Evolutionary conservation across 2,888 invertebrate genomes (phyloP).

Genomic region (Cryptus viduatorius): DNA sequence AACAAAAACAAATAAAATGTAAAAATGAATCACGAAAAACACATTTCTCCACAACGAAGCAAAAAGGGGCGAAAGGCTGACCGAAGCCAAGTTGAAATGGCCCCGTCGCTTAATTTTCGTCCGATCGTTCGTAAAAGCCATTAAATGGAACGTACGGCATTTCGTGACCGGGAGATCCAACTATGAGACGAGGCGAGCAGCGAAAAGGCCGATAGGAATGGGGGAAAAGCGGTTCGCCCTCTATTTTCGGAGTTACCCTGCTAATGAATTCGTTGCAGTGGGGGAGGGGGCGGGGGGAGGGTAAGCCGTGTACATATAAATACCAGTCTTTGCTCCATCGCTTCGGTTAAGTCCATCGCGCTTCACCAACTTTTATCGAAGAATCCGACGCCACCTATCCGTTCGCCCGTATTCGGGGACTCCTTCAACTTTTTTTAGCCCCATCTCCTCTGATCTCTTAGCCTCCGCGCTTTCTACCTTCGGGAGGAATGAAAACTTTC

Average conservation of each 20-base stretch:
- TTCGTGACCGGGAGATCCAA: conserved; percentile 64
- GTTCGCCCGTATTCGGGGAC: conserved; percentile 4
- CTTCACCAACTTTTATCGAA: conserved; percentile 60
- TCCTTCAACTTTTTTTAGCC: conserved; percentile 25
- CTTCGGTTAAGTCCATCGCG: conserved; percentile 48
- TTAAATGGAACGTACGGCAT: conserved; percentile 65
- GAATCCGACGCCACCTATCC: conserved; percentile 37
- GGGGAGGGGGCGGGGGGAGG: not conserved
- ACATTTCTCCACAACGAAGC: too few relatives aligned
- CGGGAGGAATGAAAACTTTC: conserved; percentile 45
- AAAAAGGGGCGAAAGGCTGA: conserved; percentile 1
- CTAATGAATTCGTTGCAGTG: conserved; percentile 32
- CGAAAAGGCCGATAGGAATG: not conserved
- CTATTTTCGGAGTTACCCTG: not conserved
- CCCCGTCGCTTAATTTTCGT: conserved; percentile 65
- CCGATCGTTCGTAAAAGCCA: conserved; percentile 59
- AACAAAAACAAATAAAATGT: too few relatives aligned
- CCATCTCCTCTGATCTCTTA: conserved; percentile 37
- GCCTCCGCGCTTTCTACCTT: not conserved
- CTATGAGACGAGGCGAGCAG: conserved; percentile 20
- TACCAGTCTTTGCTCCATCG: conserved; percentile 50
- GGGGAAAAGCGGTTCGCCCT: not conserved
- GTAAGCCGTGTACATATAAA: conserved; percentile 60
- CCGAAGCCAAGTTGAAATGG: conserved; percentile 50
- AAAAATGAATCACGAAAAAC: too few relatives aligned